These are phyloP conservation scores for Tryphoninae sp. DNA, from an alignment of 2,888 invertebrate genomes.

Conservation along the genomic window DNA sequence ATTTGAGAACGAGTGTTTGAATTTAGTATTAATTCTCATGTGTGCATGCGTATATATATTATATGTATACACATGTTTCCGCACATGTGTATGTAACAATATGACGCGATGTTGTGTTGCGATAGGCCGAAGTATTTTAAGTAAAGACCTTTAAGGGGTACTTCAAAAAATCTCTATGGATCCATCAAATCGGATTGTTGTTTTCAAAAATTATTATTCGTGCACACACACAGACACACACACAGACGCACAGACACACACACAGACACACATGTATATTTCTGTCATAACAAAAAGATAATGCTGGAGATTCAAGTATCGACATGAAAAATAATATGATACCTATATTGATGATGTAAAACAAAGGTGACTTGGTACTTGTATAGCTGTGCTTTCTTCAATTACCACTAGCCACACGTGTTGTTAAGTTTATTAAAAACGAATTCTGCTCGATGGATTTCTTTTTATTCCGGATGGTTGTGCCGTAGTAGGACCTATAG, in stretches of 20 bases:
- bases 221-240: conserved; percentile 15
- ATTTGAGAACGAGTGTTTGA: conserved; percentile 41
- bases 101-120: conserved; percentile 41
- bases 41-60: conserved; percentile 40
- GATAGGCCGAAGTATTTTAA: conserved; percentile 51
- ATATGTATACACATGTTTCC: conserved; percentile 31
- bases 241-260: conserved; percentile 26
- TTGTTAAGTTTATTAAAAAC: conserved; percentile 62
- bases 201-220: conserved; percentile 56
- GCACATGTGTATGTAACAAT: conserved; percentile 44
- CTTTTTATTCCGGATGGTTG: neutral
- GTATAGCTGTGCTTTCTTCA: conserved; percentile 68
- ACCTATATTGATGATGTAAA: conserved; percentile 63
- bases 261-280: conserved; percentile 30
- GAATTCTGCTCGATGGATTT: conserved; percentile 4
- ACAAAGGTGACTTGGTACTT: conserved; percentile 65
- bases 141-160: conserved; percentile 59
- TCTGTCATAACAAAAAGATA: conserved; percentile 51
- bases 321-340: conserved; percentile 54
- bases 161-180: conserved; percentile 61
- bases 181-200: conserved; percentile 64
- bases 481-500: conserved; percentile 23
- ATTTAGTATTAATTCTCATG: conserved; percentile 51
- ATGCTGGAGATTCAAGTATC: conserved; percentile 43
- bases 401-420: conserved; percentile 63